Conservation (phyloP, 53 echinoderm and acorn worm genomes). For the Actinopyga echinites region DNA sequence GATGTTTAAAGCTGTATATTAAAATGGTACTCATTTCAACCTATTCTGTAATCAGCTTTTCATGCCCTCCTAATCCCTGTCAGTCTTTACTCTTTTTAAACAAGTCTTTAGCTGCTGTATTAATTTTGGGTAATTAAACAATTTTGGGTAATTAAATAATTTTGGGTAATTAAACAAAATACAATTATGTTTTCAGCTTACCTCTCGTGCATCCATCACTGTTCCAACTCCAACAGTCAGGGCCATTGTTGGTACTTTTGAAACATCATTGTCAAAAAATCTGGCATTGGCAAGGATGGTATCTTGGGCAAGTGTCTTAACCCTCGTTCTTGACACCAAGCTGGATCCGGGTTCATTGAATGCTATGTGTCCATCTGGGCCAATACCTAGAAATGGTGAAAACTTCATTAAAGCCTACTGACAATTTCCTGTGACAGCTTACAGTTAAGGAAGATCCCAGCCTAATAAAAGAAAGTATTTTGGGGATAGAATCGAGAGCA, state of each 20-base stretch:
- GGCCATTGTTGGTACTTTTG: slow-evolving; percentile 85
- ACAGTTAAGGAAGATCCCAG: too few relatives aligned
- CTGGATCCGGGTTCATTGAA: slow-evolving; percentile 99
- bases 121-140: not conserved
- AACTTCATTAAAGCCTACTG: too few relatives aligned
- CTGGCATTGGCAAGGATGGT: slow-evolving; percentile 92
- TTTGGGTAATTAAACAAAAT: not conserved
- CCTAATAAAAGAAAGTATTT: too few relatives aligned
- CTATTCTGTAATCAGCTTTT: too few relatives aligned
- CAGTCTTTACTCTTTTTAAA: too few relatives aligned
- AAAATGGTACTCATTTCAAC: too few relatives aligned
- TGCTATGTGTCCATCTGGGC: slow-evolving; percentile 96
- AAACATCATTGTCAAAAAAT: slow-evolving; percentile 82
- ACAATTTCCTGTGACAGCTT: too few relatives aligned
- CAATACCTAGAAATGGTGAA: slow-evolving; percentile 75
- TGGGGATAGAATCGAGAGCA: too few relatives aligned
- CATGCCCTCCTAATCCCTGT: too few relatives aligned
- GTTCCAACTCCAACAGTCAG: slow-evolving; percentile 93
- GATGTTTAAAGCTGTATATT: too few relatives aligned
- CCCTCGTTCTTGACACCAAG: slow-evolving; percentile 86
- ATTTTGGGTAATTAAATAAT: not conserved
- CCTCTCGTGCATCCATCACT: slow-evolving; percentile 94
- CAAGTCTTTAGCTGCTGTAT: not conserved
- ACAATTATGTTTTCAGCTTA: slow-evolving; percentile 26
- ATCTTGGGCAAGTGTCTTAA: slow-evolving; percentile 86